A percentile compares a stretch with the other conserved stretches of the same genome.
phyloP scores from a whole-genome alignment of 2,888 invertebrate genomes.

The Drosophila mulleri region DNA sequence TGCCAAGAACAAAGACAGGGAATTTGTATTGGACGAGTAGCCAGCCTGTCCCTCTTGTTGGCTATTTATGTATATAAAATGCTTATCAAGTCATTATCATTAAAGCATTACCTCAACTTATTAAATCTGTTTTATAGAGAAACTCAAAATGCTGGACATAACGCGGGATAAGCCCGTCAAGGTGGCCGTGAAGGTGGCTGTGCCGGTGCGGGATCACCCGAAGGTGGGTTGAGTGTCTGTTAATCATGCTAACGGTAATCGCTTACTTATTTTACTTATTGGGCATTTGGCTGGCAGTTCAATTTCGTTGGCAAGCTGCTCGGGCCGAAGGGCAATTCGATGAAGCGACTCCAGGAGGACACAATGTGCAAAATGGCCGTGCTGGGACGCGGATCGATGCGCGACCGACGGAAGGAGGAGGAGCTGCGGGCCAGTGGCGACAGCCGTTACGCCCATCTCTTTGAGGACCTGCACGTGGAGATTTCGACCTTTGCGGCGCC shows the following conservation, averaged over 20 bases:
- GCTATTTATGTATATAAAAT: neutral
- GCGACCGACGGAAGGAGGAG: conserved; percentile 97
- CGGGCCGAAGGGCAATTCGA: conserved; percentile 96
- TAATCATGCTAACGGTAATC: conserved; percentile 29
- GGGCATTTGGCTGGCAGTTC: conserved; percentile 88
- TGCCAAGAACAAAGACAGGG: too few species aligned
- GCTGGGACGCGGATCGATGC: conserved; percentile 96
- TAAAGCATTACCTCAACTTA: too few species aligned
- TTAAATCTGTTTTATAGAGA: conserved; percentile 68
- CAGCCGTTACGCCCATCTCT: conserved; percentile 96
- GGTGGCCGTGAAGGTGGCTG: conserved; percentile 93
- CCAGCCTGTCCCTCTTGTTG: too few species aligned
- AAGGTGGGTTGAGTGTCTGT: conserved; percentile 87
- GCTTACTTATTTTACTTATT: conserved; percentile 26
- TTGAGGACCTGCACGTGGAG: conserved; percentile 96
- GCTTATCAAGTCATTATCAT: neutral
- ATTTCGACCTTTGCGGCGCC: conserved; percentile 96
- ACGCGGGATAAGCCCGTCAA: conserved; percentile 94
- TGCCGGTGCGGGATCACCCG: conserved; percentile 94
- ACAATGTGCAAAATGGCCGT: conserved; percentile 99
- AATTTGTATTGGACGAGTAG: neutral
- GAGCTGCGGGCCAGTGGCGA: conserved; percentile 95
- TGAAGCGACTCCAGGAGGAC: conserved; percentile 96
- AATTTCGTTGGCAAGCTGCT: conserved; percentile 98
- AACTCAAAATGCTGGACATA: conserved; percentile 93